Percentiles rank a stretch among this genome's conserved stretches.
Evolutionary conservation across 2,113 vertebrate species (phyloP).

Genomic region (Chionodraco myersi): DNA sequence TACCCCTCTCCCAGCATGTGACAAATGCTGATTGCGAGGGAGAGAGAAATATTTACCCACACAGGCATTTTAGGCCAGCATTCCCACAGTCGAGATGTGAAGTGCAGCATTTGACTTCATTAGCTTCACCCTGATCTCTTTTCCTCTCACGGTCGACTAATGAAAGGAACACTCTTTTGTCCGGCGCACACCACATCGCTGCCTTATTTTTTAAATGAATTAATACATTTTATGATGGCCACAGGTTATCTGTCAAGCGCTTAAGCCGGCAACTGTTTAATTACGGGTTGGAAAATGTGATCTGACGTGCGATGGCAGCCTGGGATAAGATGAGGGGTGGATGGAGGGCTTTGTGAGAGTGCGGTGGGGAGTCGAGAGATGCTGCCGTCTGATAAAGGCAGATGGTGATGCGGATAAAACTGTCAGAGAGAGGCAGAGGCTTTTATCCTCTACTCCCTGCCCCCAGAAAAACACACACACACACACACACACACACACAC

Average conservation of each 20-base stretch:
- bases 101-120: constrained; percentile 22
- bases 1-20: constrained; percentile 27
- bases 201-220: background rate
- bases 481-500: background rate
- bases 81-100: constrained; percentile 3
- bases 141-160: background rate
- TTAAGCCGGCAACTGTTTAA: constrained; percentile 50
- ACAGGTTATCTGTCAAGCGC: constrained; percentile 51
- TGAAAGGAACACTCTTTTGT: background rate
- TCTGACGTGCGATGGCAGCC: constrained; percentile 35
- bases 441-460: constrained; percentile 64
- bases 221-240: background rate
- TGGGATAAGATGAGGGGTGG: constrained; percentile 51
- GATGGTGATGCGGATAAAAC: constrained; percentile 72
- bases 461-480: constrained; percentile 20
- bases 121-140: background rate
- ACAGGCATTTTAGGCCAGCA: constrained; percentile 5
- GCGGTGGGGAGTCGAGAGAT: constrained; percentile 56
- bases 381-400: constrained; percentile 71
- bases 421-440: constrained; percentile 64
- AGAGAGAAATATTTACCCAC: constrained; percentile 4
- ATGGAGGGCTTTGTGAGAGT: constrained; percentile 48
- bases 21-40: constrained; percentile 38
- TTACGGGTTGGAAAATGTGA: constrained; percentile 54
- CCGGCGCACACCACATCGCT: background rate